Base-by-base conservation (phyloP, 2,888 invertebrate species). In the Phortica okadai region DNA sequence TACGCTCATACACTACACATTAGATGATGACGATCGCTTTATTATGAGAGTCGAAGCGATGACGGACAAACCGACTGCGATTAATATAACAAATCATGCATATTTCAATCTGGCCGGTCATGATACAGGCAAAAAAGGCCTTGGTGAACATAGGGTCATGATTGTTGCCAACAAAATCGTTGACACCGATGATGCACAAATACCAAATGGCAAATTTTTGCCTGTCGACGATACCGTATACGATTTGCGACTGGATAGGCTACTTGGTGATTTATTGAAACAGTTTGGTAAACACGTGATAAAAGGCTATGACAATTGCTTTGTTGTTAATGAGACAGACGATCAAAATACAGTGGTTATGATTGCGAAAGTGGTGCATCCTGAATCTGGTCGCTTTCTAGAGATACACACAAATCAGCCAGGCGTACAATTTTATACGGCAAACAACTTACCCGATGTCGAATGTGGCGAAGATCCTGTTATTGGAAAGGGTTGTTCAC, bases 101-200 rank as follows among this genome's bases (percentile, higher is more conserved):
- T 98, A 96, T 90, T 98, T 98, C 91, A 99, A 99, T 92, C 93
- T 99, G 56, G 97, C 95, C 67, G 98, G 98, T 2, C 97, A 98
- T 92, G 90, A 70, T 1, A 87, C 94, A 7, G 96, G 96, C 0
- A 92, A 93, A 25, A 3, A 0, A 25, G 93, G 93, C 74, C 89
- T 96, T 79, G 93, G 93, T 82, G 94, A 95, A 62, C 97, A 97
- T 88, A 92, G 93, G 8, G 92, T 97, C 62, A 93, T 93, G 41
- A 93, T 98, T 59, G 95, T 95, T 86, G 96, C 96, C 3, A 95
- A 96, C 87, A 93, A 93, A 78, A 96, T 94, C 85, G 95, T 96
- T 0, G 95, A 93, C 0, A 93, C 94, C 0, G 95, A 96, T 89
- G 93, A 93, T 0, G 93, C 94, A 3, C 94, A 94, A 21, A 93